phyloP scores from a whole-genome alignment of 2,888 invertebrate species.

The Lithophane semibrunnea region DNA sequence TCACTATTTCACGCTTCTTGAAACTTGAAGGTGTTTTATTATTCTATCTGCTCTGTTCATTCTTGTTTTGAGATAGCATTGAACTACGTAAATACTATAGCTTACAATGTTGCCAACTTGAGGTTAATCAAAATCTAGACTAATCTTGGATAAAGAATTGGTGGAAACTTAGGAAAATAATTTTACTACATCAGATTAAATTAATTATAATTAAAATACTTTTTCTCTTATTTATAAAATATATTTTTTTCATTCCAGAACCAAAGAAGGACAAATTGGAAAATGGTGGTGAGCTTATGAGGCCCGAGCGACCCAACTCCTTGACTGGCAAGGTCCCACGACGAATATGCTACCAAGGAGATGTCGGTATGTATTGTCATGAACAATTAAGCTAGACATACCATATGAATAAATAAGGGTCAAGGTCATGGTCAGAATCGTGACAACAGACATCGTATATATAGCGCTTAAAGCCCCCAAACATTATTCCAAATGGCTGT shows the following conservation, averaged over 20 bases:
- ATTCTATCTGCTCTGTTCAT: constrained; percentile 1
- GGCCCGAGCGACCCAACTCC: constrained; percentile 95
- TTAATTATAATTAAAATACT: background rate
- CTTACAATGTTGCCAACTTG: background rate
- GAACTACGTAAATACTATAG: constrained; percentile 14
- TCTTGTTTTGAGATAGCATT: constrained; percentile 10
- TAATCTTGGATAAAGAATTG: background rate
- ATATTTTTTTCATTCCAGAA: constrained; percentile 92
- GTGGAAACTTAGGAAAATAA: background rate
- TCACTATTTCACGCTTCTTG: constrained; percentile 39
- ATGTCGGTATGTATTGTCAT: constrained; percentile 88
- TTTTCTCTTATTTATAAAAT: constrained; percentile 12
- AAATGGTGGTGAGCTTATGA: constrained; percentile 89
- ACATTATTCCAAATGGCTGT: constrained; percentile 32
- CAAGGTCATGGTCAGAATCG: constrained; percentile 20
- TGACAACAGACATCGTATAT: constrained; percentile 4
- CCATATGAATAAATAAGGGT: background rate
- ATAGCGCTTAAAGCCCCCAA: constrained; percentile 2
- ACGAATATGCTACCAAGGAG: constrained; percentile 95
- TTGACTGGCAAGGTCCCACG: constrained; percentile 94
- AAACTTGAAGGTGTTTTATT: constrained; percentile 26
- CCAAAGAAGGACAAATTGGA: constrained; percentile 98
- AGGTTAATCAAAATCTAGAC: background rate
- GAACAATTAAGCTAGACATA: background rate
- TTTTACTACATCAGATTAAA: background rate